Conservation (phyloP, 2,113 vertebrate genomes). For the Anarrhichthys ocellatus region DNA sequence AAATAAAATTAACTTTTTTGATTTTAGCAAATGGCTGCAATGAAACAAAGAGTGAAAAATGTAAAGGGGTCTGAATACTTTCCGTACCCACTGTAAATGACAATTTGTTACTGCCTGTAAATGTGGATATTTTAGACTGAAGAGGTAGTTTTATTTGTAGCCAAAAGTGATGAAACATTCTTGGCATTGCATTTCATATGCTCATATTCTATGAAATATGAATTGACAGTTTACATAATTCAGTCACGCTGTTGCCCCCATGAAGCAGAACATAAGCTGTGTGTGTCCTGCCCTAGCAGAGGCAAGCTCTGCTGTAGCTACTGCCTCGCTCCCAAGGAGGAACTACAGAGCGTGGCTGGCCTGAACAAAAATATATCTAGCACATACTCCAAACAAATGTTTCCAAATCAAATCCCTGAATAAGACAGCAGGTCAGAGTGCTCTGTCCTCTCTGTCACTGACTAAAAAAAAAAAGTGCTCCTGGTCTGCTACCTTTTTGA, state of each 20-base stretch:
- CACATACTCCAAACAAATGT: conserved; percentile 22
- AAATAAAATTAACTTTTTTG: too few relatives aligned
- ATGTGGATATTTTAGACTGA: too few relatives aligned
- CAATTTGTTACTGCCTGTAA: too few relatives aligned
- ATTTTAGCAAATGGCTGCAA: too few relatives aligned
- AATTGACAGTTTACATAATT: conserved; percentile 58
- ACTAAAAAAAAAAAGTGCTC: neutral
- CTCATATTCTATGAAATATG: conserved; percentile 42
- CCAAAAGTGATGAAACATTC: too few relatives aligned
- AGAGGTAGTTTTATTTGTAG: too few relatives aligned
- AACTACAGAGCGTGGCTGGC: conserved; percentile 31
- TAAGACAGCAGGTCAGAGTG: conserved; percentile 11
- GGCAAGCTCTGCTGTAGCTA: neutral
- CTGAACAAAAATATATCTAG: conserved; percentile 7
- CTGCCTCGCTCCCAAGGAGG: conserved; percentile 27
- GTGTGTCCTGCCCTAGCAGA: neutral
- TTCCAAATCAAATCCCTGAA: conserved; percentile 12
- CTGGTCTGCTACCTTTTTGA: conserved; percentile 6
- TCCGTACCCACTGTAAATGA: too few relatives aligned
- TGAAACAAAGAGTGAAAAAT: too few relatives aligned
- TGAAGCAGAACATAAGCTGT: conserved; percentile 26
- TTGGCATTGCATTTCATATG: too few relatives aligned
- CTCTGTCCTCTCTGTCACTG: neutral
- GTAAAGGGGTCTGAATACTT: too few relatives aligned
- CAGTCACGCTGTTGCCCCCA: conserved; percentile 34